Percentiles rank a stretch among this genome's conserved stretches.
phyloP scores from a whole-genome alignment of 2,113 vertebrate genomes.

The Vanacampus margaritifer region DNA sequence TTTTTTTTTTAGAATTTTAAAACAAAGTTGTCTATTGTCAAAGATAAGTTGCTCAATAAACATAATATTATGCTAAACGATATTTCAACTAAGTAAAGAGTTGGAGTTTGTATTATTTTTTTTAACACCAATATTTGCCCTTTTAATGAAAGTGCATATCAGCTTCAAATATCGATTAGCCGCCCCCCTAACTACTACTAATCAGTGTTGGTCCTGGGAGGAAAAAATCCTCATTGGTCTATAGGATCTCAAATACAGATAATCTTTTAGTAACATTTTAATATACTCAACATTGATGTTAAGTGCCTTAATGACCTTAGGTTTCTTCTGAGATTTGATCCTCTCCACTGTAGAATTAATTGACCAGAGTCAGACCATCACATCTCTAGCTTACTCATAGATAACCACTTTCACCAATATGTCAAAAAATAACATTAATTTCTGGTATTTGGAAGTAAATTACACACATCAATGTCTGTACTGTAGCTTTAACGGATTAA shows the following conservation, averaged over 20 bases:
- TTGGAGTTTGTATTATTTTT: too few species aligned
- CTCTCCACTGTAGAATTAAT: not conserved
- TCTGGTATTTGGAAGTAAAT: not conserved
- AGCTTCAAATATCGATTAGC: too few species aligned
- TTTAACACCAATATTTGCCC: too few species aligned
- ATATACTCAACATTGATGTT: not conserved
- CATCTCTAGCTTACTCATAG: not conserved
- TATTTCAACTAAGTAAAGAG: too few species aligned
- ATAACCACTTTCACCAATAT: not conserved
- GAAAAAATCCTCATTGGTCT: too few species aligned
- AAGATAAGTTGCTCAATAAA: too few species aligned
- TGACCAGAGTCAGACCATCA: not conserved
- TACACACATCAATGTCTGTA: not conserved
- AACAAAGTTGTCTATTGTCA: too few species aligned
- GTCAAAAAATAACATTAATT: not conserved
- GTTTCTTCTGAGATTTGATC: not conserved
- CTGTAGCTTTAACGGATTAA: not conserved
- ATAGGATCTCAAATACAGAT: not conserved
- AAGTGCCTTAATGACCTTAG: not conserved
- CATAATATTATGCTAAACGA: too few species aligned
- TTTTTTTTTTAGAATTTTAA: too few species aligned
- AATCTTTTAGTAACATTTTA: not conserved
- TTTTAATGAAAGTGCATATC: too few species aligned
- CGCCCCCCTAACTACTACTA: too few species aligned
- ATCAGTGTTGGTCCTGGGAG: too few species aligned